Base-by-base conservation (phyloP, 2,113 vertebrate species). In the Mesoclemmys tuberculata region DNA sequence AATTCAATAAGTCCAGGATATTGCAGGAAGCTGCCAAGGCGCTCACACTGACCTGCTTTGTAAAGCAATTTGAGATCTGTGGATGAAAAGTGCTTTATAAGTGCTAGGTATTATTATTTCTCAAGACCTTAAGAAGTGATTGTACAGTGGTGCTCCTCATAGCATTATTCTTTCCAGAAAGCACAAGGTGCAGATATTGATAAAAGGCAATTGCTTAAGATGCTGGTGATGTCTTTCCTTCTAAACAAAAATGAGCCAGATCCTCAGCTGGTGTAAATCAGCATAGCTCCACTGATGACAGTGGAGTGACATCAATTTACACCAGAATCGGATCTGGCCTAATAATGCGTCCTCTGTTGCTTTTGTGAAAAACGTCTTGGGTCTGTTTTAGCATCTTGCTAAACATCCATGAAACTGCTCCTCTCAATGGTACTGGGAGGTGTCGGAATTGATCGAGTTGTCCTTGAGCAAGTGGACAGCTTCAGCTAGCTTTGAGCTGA, bases 51-150 rank as follows among this genome's bases (percentile, higher is more conserved):
- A 8, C 27, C 54, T 61, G 61, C 3, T 24, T 27, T 46, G 1
- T 21, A 3, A 1, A 52, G 89, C 68, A 52, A 27, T 44, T 31
- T 55, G 11, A 38, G 51, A 6, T 75, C 77, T 77, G 7, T 46
- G n/a, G 26, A 31, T 14, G 27, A 55, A 14, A 26, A 44, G 84
- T 5, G 0, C 55, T 5, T 1, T 3, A 41, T 31, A 6, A 31
- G 29, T 21, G 0, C 8, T 2, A 22, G 74, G 46, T 1, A 0
- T 38, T 74, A 0, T 8, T 71, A 2, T 11, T 54, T 38, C 27
- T 85, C 10, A 61, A 71, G 41, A 80, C 79, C 22, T 49, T 41
- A 31, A 0, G 80, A 5, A 44, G 8, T 2, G 29, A 0, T 4
- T 0, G 6, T 49, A 14, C 48, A 49, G 48, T 35, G 31, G 9